A percentile compares a stretch with the other conserved stretches of the same genome.
phyloP scores from a whole-genome alignment of 1,140 invertebrate genomes.

The Sinella curviseta region DNA sequence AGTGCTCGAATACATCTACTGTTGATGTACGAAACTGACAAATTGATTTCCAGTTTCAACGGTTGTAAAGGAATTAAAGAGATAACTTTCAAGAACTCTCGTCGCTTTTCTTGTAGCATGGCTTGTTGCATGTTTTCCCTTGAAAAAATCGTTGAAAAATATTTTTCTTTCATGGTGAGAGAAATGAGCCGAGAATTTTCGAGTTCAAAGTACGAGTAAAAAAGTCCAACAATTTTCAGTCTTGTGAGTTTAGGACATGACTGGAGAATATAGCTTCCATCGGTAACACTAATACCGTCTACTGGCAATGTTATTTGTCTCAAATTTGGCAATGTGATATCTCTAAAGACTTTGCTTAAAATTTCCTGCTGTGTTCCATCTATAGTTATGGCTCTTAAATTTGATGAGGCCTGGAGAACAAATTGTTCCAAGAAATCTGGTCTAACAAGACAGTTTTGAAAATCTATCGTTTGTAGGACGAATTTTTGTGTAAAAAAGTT shows the following conservation, averaged over 20 bases:
- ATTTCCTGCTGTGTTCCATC: slow-evolving; percentile 19
- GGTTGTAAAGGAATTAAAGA: neutral
- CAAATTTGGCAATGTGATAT: neutral
- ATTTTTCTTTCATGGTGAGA: neutral
- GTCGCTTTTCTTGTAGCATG: neutral
- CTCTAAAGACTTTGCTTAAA: neutral
- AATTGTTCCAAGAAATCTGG: slow-evolving; percentile 4
- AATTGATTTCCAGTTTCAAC: neutral
- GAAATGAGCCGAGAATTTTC: neutral
- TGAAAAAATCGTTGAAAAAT: neutral
- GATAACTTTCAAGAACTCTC: slow-evolving; percentile 17
- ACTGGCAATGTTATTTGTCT: neutral
- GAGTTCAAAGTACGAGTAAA: neutral
- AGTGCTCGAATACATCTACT: neutral
- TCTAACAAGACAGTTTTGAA: slow-evolving; percentile 9
- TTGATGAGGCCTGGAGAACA: neutral
- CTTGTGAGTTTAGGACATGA: neutral
- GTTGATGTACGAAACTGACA: neutral
- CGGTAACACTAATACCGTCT: neutral
- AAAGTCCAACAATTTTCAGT: neutral
- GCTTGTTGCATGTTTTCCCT: slow-evolving; percentile 4
- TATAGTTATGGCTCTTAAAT: neutral
- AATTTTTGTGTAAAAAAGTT: neutral
- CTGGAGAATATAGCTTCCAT: neutral
- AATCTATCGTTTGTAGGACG: neutral